A percentile compares a stretch with the other conserved stretches of the same genome.
Conservation (phyloP, 2,113 vertebrate genomes). For the Tragelaphus strepsiceros region DNA sequence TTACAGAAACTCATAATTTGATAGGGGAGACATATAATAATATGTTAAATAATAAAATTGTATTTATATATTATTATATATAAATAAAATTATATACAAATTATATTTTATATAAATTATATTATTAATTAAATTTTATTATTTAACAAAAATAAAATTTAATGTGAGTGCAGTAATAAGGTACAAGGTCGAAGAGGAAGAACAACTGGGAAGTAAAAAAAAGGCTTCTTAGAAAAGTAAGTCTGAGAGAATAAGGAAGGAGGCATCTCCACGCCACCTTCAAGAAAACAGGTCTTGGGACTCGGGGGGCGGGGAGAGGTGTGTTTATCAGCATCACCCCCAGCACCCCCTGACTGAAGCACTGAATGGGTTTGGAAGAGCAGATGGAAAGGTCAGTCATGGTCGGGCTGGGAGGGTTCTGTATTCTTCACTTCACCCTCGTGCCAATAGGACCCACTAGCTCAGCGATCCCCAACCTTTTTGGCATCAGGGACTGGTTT, state of each 20-base stretch:
- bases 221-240: neutral
- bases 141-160: neutral
- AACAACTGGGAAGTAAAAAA: neutral
- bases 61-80: neutral
- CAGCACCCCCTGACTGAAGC: neutral
- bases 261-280: neutral
- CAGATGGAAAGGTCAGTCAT: neutral
- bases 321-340: neutral
- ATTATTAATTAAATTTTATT: neutral
- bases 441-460: neutral
- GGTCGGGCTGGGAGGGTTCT: neutral
- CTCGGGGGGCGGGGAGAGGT: fast-evolving
- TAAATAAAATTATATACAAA: neutral
- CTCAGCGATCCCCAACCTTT: neutral
- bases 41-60: neutral
- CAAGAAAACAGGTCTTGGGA: neutral
- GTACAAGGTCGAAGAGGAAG: neutral
- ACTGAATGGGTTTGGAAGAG: neutral
- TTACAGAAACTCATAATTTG: neutral
- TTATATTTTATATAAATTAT: neutral
- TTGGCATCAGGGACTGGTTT: neutral
- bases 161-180: neutral
- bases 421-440: neutral
- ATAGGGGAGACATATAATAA: neutral
- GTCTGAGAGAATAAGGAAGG: neutral